A percentile compares a stretch with the other conserved stretches of the same genome.
Conservation (phyloP, 2,797 vertebrate species). For the Coregonus sp. region DNA sequence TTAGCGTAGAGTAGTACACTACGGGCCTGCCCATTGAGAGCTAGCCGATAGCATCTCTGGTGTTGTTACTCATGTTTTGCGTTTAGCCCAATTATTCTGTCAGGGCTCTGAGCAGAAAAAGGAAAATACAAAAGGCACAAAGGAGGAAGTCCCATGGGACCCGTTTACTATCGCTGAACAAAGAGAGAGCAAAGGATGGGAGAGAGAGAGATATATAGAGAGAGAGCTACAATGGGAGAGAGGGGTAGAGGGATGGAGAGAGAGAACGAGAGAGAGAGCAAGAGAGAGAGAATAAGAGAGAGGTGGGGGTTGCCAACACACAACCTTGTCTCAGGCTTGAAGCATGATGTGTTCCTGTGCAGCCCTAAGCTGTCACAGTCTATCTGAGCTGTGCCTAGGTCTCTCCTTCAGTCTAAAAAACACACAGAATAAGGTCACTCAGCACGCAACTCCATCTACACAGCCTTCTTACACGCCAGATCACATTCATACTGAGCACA, state of each 20-base stretch:
- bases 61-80: conserved; percentile 33
- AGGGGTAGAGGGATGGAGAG: not conserved
- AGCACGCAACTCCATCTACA: conserved; percentile 31
- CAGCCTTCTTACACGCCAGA: not conserved
- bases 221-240: conserved; percentile 11
- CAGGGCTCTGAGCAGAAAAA: conserved; percentile 54
- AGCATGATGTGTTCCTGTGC: conserved; percentile 46
- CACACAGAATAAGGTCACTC: conserved; percentile 48
- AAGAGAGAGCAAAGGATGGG: not conserved
- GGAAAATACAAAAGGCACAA: conserved; percentile 60
- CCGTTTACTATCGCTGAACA: conserved; percentile 63
- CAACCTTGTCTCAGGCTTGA: conserved; percentile 54
- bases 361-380: conserved; percentile 46
- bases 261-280: not conserved
- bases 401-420: conserved; percentile 43
- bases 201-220: not conserved
- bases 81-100: conserved; percentile 52
- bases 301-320: conserved; percentile 48
- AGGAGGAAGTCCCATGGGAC: conserved; percentile 67
- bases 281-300: conserved; percentile 2
- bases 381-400: conserved; percentile 37
- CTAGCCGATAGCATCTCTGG: conserved; percentile 35
- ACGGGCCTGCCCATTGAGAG: conserved; percentile 11
- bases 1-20: conserved; percentile 17
- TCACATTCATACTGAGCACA: not conserved